Base-by-base conservation (phyloP, 2,888 invertebrate genomes). In the Drosophila anomelani region DNA sequence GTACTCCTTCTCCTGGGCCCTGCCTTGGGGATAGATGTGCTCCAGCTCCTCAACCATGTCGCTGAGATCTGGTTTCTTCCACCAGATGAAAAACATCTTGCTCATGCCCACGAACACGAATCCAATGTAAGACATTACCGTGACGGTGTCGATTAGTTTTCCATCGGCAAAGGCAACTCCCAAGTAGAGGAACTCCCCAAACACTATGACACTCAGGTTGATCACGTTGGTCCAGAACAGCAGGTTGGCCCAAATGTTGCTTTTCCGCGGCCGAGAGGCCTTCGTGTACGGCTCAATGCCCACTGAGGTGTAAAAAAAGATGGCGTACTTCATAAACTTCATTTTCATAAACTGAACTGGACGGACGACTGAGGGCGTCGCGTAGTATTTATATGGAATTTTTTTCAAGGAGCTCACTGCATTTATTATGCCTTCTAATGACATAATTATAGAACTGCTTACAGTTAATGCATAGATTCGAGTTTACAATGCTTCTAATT, bases 71-170 rank as follows among this genome's bases (percentile, higher is more conserved):
- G 77, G 26, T n/a, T 84, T 89, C 12, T 85, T 89, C 34, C 72
- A 64, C 81, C 87, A 91, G 3, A 92, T 78, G 15, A 83, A 85
- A 0, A 85, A 46, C 80, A 92, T 88, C 73, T 92, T 92, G 44
- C 78, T 85, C 54, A 83, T 71, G 7, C 89, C 85, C 13, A 91
- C 83, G 0, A 78, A 4, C 1, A 88, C 80, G 49, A 90, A 91
- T 1, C 92, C 91, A 29, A 92, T 84, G 49, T 89, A 92, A 0
- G 91, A 89, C 68, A 89, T 79, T 0, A 85, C 80, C 49, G 84
- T 87, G 5, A 88, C 89, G 34, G 88, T 89, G 39, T 91, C 90
- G 9, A 91, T 81, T 7, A 88, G 67, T n/a, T 79, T 70, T 1
- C 80, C 79, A 3, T 75, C 68, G 9, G 41, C 66, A 0, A 90